These are phyloP conservation scores for Ceratina calcarata DNA, from an alignment of 1,140 invertebrate genomes.

Conservation along the genomic window DNA sequence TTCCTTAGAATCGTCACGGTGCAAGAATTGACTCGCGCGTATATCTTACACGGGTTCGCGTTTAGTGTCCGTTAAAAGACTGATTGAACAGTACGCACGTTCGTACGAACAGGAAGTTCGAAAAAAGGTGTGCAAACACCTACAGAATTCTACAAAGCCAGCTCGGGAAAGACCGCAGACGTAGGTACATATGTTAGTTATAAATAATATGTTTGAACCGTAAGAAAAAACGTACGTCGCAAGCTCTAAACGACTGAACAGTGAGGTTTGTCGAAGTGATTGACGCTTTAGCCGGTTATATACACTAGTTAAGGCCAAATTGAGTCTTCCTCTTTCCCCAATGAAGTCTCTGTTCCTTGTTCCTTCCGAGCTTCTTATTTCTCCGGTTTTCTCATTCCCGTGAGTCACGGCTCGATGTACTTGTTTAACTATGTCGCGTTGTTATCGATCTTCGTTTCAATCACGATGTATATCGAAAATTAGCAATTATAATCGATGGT, in stretches of 20 bases:
- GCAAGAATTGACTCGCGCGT: neutral
- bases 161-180: neutral
- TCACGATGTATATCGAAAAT: neutral
- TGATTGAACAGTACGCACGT: neutral
- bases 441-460: neutral
- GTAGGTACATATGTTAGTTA: too few relatives aligned
- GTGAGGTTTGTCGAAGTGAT: conserved; percentile 27
- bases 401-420: conserved; percentile 25
- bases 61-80: neutral
- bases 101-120: neutral
- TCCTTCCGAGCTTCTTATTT: neutral
- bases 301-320: neutral
- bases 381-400: too few relatives aligned
- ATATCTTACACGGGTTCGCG: neutral
- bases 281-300: conserved; percentile 22
- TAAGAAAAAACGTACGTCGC: neutral
- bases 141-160: neutral
- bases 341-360: neutral
- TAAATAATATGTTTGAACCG: neutral
- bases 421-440: neutral
- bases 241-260: conserved; percentile 10
- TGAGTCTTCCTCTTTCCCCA: too few relatives aligned
- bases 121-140: neutral
- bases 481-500: conserved; percentile 24
- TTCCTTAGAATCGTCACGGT: neutral